phyloP scores from a whole-genome alignment of 2,797 vertebrate species.

The Amazonetta brasiliensis region DNA sequence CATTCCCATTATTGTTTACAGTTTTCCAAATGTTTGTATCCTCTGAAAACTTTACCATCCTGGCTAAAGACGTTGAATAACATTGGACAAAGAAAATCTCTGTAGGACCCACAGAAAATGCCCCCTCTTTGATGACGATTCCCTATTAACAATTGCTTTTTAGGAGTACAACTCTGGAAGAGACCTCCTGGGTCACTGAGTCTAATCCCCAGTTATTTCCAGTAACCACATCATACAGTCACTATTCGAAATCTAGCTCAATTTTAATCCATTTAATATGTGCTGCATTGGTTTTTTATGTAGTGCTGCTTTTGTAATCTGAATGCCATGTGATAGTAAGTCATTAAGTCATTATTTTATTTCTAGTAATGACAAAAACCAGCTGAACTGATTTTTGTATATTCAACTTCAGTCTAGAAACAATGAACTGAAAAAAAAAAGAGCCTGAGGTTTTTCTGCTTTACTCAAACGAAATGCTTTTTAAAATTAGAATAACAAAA shows the following conservation, averaged over 20 bases:
- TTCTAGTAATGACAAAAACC: slow-evolving; percentile 51
- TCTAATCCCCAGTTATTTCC: slow-evolving; percentile 48
- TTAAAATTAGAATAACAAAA: slow-evolving; percentile 27
- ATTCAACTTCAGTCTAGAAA: slow-evolving; percentile 40
- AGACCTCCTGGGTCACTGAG: slow-evolving; percentile 62
- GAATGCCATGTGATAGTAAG: slow-evolving; percentile 50
- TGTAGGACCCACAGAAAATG: slow-evolving; percentile 30
- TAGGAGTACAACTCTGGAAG: slow-evolving; percentile 20
- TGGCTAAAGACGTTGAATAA: slow-evolving; percentile 42
- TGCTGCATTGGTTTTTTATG: slow-evolving; percentile 19
- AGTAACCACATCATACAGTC: slow-evolving; percentile 54
- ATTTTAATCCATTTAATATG: slow-evolving; percentile 66
- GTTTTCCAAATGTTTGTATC: neutral
- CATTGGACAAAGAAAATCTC: slow-evolving; percentile 28
- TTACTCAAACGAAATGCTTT: neutral
- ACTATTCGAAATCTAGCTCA: slow-evolving; percentile 43
- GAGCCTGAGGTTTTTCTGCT: slow-evolving; percentile 38
- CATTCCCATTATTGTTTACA: neutral
- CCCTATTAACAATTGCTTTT: slow-evolving; percentile 56
- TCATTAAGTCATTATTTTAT: slow-evolving; percentile 54
- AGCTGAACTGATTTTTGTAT: slow-evolving; percentile 37
- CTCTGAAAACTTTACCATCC: slow-evolving; percentile 22
- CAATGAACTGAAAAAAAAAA: slow-evolving; percentile 2
- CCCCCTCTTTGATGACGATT: slow-evolving; percentile 22
- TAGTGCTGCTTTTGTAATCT: slow-evolving; percentile 52